These are phyloP conservation scores for Catalaphyllia jardinei DNA, from an alignment of 64 coral and sea anemone species.

Conservation along the genomic window DNA sequence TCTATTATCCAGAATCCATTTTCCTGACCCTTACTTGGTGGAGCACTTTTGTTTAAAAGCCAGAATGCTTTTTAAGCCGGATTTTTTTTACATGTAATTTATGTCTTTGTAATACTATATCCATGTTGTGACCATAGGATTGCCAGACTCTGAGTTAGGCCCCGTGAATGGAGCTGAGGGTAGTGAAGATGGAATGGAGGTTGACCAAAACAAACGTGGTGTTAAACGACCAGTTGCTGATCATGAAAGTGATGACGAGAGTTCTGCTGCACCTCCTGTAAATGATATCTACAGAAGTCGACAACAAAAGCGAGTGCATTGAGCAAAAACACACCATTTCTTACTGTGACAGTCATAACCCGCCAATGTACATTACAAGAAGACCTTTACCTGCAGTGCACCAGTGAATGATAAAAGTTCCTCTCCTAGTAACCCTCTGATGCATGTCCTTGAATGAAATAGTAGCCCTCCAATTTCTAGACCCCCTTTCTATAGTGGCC, in stretches of 20 bases:
- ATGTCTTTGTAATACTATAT: too few relatives aligned
- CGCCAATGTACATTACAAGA: background rate
- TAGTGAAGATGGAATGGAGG: slow-evolving; percentile 64
- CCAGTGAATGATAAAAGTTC: too few relatives aligned
- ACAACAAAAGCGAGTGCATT: slow-evolving; percentile 95
- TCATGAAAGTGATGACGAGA: slow-evolving; percentile 95
- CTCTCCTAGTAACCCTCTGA: background rate
- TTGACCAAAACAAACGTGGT: slow-evolving; percentile 80
- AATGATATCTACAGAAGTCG: slow-evolving; percentile 96
- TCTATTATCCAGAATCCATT: too few relatives aligned
- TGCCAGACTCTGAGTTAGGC: slow-evolving; percentile 39
- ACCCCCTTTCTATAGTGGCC: background rate
- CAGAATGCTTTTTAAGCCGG: too few relatives aligned
- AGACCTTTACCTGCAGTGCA: too few relatives aligned
- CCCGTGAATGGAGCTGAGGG: slow-evolving; percentile 60
- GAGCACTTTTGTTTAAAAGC: too few relatives aligned
- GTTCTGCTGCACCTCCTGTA: slow-evolving; percentile 70
- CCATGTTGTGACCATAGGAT: background rate
- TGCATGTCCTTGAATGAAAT: background rate
- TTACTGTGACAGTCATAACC: background rate
- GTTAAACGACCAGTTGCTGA: slow-evolving; percentile 74
- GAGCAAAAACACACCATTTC: background rate
- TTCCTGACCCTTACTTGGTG: too few relatives aligned
- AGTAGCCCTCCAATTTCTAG: background rate
- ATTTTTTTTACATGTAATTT: too few relatives aligned